Conservation (phyloP, 2,888 invertebrate genomes). For the Cinara cedri region DNA sequence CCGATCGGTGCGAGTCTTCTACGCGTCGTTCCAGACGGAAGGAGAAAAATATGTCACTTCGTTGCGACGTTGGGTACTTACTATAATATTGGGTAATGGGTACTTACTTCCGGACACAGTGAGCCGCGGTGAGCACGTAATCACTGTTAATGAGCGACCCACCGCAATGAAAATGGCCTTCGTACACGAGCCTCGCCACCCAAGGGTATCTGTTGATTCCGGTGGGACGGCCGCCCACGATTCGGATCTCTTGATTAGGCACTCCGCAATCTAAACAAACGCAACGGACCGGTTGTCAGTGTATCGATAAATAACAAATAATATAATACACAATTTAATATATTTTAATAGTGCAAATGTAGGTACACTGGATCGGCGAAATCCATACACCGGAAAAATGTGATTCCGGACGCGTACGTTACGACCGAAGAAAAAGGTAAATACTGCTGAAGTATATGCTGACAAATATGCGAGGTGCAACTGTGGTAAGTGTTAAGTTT, state of each 20-base stretch:
- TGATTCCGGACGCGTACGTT: background rate
- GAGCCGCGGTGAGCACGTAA: constrained; percentile 85
- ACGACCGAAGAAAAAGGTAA: too few relatives aligned
- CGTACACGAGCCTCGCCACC: constrained; percentile 85
- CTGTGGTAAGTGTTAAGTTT: too few relatives aligned
- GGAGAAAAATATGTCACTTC: too few relatives aligned
- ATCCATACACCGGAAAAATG: background rate
- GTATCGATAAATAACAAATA: background rate
- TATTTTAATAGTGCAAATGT: too few relatives aligned
- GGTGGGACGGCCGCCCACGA: constrained; percentile 83
- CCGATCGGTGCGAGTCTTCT: too few relatives aligned
- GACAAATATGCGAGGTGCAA: too few relatives aligned
- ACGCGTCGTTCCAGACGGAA: too few relatives aligned
- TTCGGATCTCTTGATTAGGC: constrained; percentile 83
- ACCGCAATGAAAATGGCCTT: constrained; percentile 88
- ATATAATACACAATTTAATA: too few relatives aligned
- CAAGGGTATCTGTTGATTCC: constrained; percentile 85
- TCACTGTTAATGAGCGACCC: constrained; percentile 82
- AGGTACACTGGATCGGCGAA: background rate
- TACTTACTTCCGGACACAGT: constrained; percentile 77
- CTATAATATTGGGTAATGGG: too few relatives aligned
- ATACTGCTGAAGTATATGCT: too few relatives aligned
- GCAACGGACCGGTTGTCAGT: background rate
- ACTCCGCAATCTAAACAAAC: constrained; percentile 78
- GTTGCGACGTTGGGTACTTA: too few relatives aligned